Conservation (phyloP, 1,140 invertebrate genomes). For the Papilio glaucus region DNA sequence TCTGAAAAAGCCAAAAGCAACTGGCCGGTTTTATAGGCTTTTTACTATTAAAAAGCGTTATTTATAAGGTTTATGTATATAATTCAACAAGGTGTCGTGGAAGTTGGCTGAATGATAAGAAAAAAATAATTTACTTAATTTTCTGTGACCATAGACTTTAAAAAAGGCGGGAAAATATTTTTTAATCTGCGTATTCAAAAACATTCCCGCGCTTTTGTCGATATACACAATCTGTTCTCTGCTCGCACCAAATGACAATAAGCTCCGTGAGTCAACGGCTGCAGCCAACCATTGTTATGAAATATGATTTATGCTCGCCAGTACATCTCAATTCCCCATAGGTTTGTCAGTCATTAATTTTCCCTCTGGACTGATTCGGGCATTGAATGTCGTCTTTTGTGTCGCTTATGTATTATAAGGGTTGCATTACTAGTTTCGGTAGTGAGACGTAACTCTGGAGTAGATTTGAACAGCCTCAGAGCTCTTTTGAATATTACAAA, state of each 20-base stretch:
- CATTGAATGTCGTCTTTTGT: not conserved
- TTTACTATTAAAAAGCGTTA: too few relatives aligned
- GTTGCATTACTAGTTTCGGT: not conserved
- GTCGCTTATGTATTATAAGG: not conserved
- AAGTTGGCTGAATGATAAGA: too few relatives aligned
- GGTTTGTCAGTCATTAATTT: conserved; percentile 18
- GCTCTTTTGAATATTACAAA: too few relatives aligned
- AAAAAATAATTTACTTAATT: too few relatives aligned
- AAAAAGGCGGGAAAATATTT: not conserved
- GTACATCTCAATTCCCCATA: conserved; percentile 34
- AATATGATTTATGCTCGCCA: conserved; percentile 12
- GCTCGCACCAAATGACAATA: not conserved
- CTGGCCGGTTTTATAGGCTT: too few relatives aligned
- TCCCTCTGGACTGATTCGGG: not conserved
- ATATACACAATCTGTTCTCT: conserved; percentile 6
- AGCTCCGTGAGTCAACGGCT: not conserved
- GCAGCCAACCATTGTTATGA: conserved; percentile 3
- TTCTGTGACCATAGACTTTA: too few relatives aligned
- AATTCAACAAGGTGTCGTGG: too few relatives aligned
- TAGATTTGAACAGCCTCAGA: too few relatives aligned
- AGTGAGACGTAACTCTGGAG: not conserved
- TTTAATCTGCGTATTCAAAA: not conserved
- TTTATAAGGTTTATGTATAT: too few relatives aligned
- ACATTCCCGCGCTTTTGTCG: too few relatives aligned
- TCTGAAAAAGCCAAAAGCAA: too few relatives aligned